These are phyloP conservation scores for Hippasteria phrygiana DNA, from an alignment of 53 echinoderm and acorn worm genomes.

Conservation along the genomic window DNA sequence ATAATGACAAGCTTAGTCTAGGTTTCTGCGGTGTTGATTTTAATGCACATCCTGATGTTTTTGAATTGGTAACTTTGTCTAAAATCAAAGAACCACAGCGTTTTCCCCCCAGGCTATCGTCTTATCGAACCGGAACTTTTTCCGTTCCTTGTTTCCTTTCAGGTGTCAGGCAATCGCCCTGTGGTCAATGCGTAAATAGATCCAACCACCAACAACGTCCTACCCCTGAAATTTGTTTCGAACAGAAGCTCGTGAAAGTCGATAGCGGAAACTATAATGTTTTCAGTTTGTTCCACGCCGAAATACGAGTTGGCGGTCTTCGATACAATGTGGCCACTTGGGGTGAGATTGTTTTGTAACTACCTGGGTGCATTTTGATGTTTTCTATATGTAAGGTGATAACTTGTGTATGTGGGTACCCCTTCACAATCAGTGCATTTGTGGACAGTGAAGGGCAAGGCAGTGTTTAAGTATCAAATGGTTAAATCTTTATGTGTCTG, in stretches of 20 bases:
- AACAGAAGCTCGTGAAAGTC: background rate
- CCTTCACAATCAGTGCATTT: background rate
- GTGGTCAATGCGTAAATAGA: background rate
- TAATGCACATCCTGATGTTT: background rate
- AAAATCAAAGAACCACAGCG: background rate
- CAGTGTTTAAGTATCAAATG: too few species aligned
- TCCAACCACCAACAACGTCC: background rate
- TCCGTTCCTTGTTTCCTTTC: background rate
- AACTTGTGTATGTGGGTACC: background rate
- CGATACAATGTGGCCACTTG: background rate
- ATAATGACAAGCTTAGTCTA: background rate
- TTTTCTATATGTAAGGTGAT: background rate
- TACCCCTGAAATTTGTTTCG: background rate
- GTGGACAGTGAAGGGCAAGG: too few species aligned
- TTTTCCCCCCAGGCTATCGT: background rate
- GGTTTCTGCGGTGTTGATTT: background rate
- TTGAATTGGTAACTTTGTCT: background rate
- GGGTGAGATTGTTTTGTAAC: constrained; percentile 2
- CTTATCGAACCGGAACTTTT: background rate
- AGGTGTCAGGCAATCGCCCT: too few species aligned
- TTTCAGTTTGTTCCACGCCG: background rate
- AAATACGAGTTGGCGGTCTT: constrained; percentile 4
- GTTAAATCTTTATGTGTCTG: too few species aligned
- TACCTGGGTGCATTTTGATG: constrained; percentile 19
- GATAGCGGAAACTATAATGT: background rate